Base-by-base conservation (phyloP, 1,140 invertebrate species). In the Formica selysi region DNA sequence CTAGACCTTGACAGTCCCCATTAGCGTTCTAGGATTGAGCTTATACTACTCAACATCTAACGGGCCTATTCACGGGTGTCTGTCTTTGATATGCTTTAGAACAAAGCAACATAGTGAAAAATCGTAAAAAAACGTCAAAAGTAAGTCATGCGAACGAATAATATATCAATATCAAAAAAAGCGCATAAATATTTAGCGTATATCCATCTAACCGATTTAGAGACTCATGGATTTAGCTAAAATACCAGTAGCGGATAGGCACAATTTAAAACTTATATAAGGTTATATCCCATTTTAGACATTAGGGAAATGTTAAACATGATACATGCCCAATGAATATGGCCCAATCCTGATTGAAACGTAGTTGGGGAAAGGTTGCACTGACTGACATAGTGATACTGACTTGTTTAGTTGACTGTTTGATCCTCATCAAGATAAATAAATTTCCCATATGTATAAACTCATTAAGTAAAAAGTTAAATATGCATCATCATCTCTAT, bases 31-130 rank as follows among this genome's bases (percentile, higher is more conserved):
- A 61, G 79, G 68, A 61, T 16, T 16, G 38, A 71, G 38, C 61
- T 51, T 65, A 36, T 16, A 81, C 8, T 57, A 81, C 16, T 81
- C 59, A 61, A 68, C 38, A 73, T 87, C 74, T 89, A 74, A 80
- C 73, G 87, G 87, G 87, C 87, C 87, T 89, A 87, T 89, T 87
- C 86, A 64, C 57, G 71, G 87, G 80, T 74, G 54, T 76, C 44
- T 68, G 10, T 76, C 44, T 87, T 59, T 62, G 79, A 68, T 32
- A 83, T 84, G 26, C 51, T 84, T 84, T 74, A 87, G 38, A 59
- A 62, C 29, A 68, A 70, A 41, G 54, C 67, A 83, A 59, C 22
- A 36, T 64, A 67, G 54, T 26, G 19, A 76, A 80, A 86, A 80
- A 71, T 51, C 41, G 13, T 26, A 70, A 67, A 74, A 76, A 48